These are phyloP conservation scores for Sinosuthora webbiana DNA, from an alignment of 2,113 vertebrate species.

Conservation along the genomic window DNA sequence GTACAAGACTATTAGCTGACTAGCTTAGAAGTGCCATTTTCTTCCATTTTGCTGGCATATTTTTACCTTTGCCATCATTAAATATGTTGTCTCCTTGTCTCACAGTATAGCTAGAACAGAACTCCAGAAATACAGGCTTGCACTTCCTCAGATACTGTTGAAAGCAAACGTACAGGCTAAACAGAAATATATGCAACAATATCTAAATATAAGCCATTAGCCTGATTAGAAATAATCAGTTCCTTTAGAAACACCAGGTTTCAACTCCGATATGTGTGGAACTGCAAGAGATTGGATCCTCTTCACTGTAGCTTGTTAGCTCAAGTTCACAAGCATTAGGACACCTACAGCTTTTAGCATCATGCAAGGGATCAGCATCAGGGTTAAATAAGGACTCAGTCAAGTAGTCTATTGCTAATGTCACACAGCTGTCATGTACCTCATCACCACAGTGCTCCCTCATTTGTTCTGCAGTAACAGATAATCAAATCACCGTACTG, in stretches of 20 bases:
- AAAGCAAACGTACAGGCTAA: neutral
- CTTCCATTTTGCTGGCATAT: neutral
- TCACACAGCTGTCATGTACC: neutral
- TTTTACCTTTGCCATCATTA: neutral
- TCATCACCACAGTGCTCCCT: neutral
- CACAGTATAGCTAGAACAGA: neutral
- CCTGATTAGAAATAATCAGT: neutral
- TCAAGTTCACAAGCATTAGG: neutral
- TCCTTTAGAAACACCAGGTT: neutral
- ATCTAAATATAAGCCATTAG: neutral
- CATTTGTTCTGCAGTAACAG: neutral
- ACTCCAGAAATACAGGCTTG: neutral
- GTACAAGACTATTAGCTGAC: neutral
- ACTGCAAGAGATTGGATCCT: neutral
- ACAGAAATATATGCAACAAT: neutral
- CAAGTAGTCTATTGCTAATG: neutral
- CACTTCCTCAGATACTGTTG: neutral
- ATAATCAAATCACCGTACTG: neutral
- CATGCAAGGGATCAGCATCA: neutral
- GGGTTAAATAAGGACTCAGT: neutral
- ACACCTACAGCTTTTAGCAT: neutral
- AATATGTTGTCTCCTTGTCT: neutral
- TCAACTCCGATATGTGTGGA: neutral
- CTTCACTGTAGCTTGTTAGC: neutral
- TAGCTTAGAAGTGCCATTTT: neutral